Conservation (phyloP, 2,888 invertebrate species). For the Hedya salicella region DNA sequence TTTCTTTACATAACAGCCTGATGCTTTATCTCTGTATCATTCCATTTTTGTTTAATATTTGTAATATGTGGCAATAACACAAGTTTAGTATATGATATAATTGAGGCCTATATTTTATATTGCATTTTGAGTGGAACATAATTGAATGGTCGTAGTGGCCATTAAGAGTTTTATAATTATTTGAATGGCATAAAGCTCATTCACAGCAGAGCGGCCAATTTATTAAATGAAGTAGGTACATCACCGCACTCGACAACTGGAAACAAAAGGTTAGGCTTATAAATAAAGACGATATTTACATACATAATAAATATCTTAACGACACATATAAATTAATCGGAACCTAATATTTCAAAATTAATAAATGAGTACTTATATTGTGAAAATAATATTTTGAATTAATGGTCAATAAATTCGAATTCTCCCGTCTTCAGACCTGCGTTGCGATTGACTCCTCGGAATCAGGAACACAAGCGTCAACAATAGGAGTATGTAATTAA, state of each 20-base stretch:
- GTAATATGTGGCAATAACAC: not conserved
- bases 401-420: constrained; percentile 86
- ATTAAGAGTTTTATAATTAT: constrained; percentile 28
- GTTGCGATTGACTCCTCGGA: constrained; percentile 65
- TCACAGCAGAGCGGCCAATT: constrained; percentile 53
- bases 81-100: constrained; percentile 1
- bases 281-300: constrained; percentile 84
- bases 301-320: constrained; percentile 85
- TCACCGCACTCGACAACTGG: constrained; percentile 65
- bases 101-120: not conserved
- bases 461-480: constrained; percentile 53
- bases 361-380: constrained; percentile 86
- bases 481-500: constrained; percentile 53
- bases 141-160: constrained; percentile 17
- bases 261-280: constrained; percentile 80
- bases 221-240: constrained; percentile 59
- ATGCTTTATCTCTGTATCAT: not conserved
- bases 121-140: not conserved
- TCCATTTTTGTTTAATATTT: not conserved
- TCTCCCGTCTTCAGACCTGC: constrained; percentile 84
- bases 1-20: not conserved
- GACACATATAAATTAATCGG: constrained; percentile 85
- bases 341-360: constrained; percentile 86
- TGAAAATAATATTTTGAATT: constrained; percentile 86
- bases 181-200: constrained; percentile 26